Evolutionary conservation across 2,113 vertebrate species (phyloP).

Genomic region (Egretta garzetta): DNA sequence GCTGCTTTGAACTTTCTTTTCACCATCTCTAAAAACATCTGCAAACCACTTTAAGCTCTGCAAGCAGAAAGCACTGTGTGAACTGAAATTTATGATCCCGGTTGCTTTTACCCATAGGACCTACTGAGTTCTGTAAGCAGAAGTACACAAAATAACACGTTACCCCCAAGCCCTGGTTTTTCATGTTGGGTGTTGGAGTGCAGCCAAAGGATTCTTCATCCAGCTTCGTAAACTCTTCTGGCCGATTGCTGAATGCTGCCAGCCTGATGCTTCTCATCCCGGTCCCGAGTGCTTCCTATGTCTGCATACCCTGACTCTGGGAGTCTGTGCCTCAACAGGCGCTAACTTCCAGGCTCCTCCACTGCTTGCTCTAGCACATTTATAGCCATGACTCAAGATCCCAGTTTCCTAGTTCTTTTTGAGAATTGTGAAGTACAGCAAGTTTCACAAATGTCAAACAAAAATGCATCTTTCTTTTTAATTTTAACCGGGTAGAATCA

Average conservation of each 20-base stretch:
- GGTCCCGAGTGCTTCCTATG: neutral
- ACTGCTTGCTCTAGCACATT: neutral
- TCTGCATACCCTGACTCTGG: fast-evolving
- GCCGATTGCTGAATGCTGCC: neutral
- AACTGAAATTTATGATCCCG: neutral
- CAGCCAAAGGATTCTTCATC: neutral
- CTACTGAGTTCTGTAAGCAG: neutral
- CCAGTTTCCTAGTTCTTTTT: neutral
- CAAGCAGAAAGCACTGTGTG: neutral
- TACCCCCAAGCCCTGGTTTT: neutral
- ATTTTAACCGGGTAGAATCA: neutral
- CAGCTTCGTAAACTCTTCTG: neutral
- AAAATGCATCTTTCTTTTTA: neutral
- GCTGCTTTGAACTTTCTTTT: neutral
- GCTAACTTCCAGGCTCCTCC: neutral
- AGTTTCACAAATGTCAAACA: neutral
- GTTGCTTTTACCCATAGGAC: neutral
- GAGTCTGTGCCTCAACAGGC: neutral
- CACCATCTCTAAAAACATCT: neutral
- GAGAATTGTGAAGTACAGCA: neutral
- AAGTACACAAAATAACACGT: neutral
- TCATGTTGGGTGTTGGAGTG: neutral
- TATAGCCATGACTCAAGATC: neutral
- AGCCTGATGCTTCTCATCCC: neutral
- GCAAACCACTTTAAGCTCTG: neutral